These are phyloP conservation scores for Dicerorhinus sumatrensis DNA, from an alignment of 2,113 vertebrate species.

Conservation along the genomic window DNA sequence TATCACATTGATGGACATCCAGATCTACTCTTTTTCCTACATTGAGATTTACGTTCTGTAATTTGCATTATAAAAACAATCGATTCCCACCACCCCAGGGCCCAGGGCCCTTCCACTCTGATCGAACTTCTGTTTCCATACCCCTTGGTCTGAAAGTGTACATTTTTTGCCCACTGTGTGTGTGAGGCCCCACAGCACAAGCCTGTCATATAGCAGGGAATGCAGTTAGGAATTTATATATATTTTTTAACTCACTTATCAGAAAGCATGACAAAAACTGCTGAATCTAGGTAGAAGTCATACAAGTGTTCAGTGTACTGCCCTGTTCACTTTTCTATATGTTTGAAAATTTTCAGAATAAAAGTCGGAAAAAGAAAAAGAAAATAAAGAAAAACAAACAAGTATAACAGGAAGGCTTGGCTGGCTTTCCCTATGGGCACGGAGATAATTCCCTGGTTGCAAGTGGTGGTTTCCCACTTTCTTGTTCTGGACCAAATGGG, in stretches of 20 bases:
- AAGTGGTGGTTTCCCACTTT: slow-evolving; percentile 24
- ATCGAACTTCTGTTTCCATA: neutral
- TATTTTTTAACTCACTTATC: neutral
- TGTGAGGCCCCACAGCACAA: neutral
- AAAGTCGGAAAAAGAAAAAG: neutral
- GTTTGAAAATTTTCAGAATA: slow-evolving; percentile 22
- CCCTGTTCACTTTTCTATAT: neutral
- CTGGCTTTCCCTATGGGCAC: neutral
- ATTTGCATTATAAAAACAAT: slow-evolving; percentile 34
- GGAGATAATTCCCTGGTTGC: neutral
- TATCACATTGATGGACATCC: neutral
- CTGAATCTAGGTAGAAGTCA: neutral
- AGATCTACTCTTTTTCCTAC: neutral
- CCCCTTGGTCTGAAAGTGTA: neutral
- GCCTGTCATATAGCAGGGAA: neutral
- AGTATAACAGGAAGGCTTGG: neutral
- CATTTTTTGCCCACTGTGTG: neutral
- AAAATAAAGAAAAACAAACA: neutral
- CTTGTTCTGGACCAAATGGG: neutral
- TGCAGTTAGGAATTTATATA: neutral
- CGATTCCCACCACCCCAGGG: neutral
- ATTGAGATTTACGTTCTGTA: slow-evolving; percentile 15
- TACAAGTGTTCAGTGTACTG: neutral
- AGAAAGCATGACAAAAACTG: neutral
- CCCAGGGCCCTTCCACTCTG: neutral